These are phyloP conservation scores for Tragelaphus scriptus DNA, from an alignment of 2,113 vertebrate genomes.

Conservation along the genomic window DNA sequence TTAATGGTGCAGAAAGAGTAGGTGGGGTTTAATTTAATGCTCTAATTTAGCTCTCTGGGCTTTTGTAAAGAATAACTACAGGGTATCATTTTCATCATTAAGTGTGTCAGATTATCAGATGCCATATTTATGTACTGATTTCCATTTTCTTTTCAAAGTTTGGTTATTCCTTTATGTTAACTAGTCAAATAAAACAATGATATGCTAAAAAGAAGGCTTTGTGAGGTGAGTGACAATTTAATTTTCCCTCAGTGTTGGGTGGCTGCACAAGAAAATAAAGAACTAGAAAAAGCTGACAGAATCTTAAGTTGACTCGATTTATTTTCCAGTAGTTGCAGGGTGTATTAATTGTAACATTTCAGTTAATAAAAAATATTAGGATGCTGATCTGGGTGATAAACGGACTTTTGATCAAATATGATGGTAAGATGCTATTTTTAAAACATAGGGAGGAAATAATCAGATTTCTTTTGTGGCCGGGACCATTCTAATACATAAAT, in stretches of 20 bases:
- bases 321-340: slow-evolving; percentile 13
- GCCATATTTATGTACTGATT: slow-evolving; percentile 38
- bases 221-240: slow-evolving; percentile 53
- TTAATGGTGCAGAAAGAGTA: slow-evolving; percentile 28
- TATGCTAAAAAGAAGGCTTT: slow-evolving; percentile 48
- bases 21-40: slow-evolving; percentile 45
- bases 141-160: slow-evolving; percentile 59
- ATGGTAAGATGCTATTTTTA: slow-evolving; percentile 12
- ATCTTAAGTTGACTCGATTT: slow-evolving; percentile 41
- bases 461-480: slow-evolving; percentile 30
- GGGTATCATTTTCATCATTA: slow-evolving; percentile 55
- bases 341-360: slow-evolving; percentile 60
- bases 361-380: slow-evolving; percentile 64
- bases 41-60: slow-evolving; percentile 32
- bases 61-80: slow-evolving; percentile 48
- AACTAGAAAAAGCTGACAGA: slow-evolving; percentile 5
- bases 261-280: slow-evolving; percentile 52
- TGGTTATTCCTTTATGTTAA: slow-evolving; percentile 37
- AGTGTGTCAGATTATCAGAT: slow-evolving; percentile 35
- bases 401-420: neutral
- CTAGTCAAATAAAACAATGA: slow-evolving; percentile 57
- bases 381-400: slow-evolving; percentile 3
- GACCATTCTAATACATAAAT: neutral
- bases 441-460: slow-evolving; percentile 17
- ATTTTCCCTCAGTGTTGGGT: slow-evolving; percentile 8